Base-by-base conservation (phyloP, 2,888 invertebrate genomes). In the Pterostichus madidus region DNA sequence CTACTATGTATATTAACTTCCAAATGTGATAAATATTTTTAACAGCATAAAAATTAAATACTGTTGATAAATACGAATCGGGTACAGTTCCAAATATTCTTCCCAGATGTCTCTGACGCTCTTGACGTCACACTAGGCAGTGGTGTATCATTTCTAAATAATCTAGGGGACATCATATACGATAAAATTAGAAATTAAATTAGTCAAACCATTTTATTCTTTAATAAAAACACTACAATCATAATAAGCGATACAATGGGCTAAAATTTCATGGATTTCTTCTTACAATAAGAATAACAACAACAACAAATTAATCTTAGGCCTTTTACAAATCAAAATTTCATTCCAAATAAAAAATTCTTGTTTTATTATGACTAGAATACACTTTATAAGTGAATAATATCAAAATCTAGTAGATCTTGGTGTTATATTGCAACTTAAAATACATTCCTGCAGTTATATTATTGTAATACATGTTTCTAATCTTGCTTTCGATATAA, bases 141-240 rank as follows among this genome's bases (percentile, higher is more conserved):
- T 44, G 46, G 15, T 44, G 24, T 13, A 44, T 17, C 17, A 11
- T 0, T 46, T 39, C 11, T n/a, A 71, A 44, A n/a, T 31, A 13
- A 5, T 44, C 6, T 7, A 46, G 24, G 71, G 44, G 46, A 24
- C 49, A 49, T 2, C 6, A 49, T 39, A 7, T 39, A 0, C 1
- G 8, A 4, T 6, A 35, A 11, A 35, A 35, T n/a, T 31, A 64
- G n/a, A 6, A 10, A 35, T 7, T 11, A 8, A 35, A 46, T 17
- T 76, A 83, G 17, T 64, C 83, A 83, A 83, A 64, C 76, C 31
- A 76, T 83, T 83, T 83, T 83, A 83, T 83, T 83, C 73, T 80
- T 80, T 80, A 83, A 77, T 83, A 83, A 76, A 83, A 83, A 77
- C 81, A 81, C 75, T 83, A 83, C 68, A 83, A 76, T 83, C 83